These are phyloP conservation scores for Bombus pascuorum DNA, from an alignment of 1,140 invertebrate species.

Conservation along the genomic window DNA sequence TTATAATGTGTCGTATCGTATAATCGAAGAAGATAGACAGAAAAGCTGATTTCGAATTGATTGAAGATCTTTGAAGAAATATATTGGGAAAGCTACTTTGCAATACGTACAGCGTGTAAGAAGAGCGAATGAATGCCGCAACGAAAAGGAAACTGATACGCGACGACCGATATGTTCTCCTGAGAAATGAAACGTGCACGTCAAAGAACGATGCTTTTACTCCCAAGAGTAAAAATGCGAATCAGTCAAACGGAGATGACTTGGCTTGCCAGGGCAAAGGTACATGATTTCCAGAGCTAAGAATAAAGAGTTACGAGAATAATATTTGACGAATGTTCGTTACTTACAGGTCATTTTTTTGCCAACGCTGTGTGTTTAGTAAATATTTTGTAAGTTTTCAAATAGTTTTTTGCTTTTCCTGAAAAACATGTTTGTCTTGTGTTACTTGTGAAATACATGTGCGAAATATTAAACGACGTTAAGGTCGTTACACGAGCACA, in stretches of 20 bases:
- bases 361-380: too few species aligned
- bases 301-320: too few species aligned
- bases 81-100: neutral
- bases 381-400: too few species aligned
- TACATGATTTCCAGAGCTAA: neutral
- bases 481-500: neutral
- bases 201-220: constrained; percentile 5
- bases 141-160: constrained; percentile 12
- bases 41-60: neutral
- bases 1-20: too few species aligned
- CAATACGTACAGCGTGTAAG: neutral
- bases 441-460: neutral
- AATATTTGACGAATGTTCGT: too few species aligned
- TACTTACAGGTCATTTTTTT: too few species aligned
- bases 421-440: neutral
- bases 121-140: neutral
- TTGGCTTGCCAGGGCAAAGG: too few species aligned
- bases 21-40: too few species aligned
- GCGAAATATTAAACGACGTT: neutral
- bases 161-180: neutral
- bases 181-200: constrained; percentile 7
- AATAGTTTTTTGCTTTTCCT: neutral
- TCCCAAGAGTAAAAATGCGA: neutral
- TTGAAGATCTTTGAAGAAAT: neutral
- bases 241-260: neutral